Percentiles rank a stretch among this genome's conserved stretches.
These are phyloP conservation scores for Hololepta plana DNA, from an alignment of 2,888 invertebrate species.

Conservation along the genomic window DNA sequence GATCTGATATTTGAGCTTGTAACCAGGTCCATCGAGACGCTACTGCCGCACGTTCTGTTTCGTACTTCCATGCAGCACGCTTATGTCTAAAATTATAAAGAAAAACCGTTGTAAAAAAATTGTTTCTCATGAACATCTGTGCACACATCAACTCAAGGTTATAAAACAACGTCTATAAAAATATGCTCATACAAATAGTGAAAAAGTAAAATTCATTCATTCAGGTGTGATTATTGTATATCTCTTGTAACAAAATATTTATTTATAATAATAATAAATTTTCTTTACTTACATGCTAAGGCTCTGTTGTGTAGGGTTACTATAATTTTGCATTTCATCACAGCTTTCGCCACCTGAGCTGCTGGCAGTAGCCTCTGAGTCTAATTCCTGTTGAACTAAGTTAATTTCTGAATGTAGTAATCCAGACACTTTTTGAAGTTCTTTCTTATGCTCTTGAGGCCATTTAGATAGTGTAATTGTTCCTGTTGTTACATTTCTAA, in stretches of 20 bases:
- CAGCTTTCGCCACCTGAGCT: slow-evolving; percentile 90
- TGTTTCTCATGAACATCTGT: no score
- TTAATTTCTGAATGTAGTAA: slow-evolving; percentile 54
- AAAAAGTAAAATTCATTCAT: no score
- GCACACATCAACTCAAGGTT: no score
- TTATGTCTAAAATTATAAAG: slow-evolving; percentile 47
- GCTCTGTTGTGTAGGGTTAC: slow-evolving; percentile 56
- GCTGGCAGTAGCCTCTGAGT: slow-evolving; percentile 86
- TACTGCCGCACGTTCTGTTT: slow-evolving; percentile 60
- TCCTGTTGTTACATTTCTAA: slow-evolving; percentile 9
- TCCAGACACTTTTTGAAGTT: slow-evolving; percentile 54
- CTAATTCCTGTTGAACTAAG: slow-evolving; percentile 56
- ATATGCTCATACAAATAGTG: no score
- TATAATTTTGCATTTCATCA: slow-evolving; percentile 70
- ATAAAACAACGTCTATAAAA: no score
- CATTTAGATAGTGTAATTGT: slow-evolving; percentile 26
- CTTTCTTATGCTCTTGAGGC: slow-evolving; percentile 29
- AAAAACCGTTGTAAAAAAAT: no score
- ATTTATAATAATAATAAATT: no score
- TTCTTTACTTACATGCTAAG: slow-evolving; percentile 68
- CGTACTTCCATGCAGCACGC: slow-evolving; percentile 69
- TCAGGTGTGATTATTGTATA: no score
- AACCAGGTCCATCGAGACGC: slow-evolving; percentile 85
- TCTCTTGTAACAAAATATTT: no score
- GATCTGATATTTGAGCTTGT: slow-evolving; percentile 78